phyloP scores from a whole-genome alignment of 2,797 vertebrate species.

The Sylvilagus floridanus region DNA sequence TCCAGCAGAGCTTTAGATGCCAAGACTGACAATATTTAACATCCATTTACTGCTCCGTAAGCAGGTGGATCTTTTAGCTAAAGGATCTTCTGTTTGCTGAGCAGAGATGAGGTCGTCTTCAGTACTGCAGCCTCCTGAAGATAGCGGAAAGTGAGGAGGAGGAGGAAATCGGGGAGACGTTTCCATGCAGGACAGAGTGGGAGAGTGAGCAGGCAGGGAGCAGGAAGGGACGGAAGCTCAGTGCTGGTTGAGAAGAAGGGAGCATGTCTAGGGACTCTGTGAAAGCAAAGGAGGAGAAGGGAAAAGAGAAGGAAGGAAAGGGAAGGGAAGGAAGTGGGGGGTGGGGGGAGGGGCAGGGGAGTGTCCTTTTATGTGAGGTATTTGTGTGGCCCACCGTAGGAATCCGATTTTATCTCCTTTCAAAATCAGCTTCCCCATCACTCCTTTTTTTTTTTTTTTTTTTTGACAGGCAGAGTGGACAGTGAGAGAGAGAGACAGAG shows the following conservation, averaged over 20 bases:
- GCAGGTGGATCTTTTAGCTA: constrained; percentile 9
- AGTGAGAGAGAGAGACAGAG: too few species aligned
- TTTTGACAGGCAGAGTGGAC: too few species aligned
- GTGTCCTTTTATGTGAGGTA: not conserved
- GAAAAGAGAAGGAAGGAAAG: not conserved
- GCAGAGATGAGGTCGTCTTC: not conserved
- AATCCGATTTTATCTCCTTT: constrained; percentile 25
- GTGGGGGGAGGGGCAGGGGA: not conserved
- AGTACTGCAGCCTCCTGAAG: not conserved
- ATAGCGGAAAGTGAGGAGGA: not conserved
- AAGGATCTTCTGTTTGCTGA: constrained; percentile 60
- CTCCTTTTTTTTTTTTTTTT: too few species aligned
- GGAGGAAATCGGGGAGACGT: not conserved
- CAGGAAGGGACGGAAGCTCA: not conserved
- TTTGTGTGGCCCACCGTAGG: not conserved
- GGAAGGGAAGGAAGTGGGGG: not conserved
- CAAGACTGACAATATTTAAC: constrained; percentile 46
- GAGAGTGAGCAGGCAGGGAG: not conserved
- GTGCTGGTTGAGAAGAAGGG: not conserved
- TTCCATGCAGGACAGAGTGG: not conserved
- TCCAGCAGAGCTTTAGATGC: not conserved
- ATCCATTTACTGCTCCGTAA: constrained; percentile 28
- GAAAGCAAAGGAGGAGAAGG: constrained; percentile 36
- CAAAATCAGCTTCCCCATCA: not conserved
- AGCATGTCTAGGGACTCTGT: not conserved